Evolutionary conservation across 2,113 vertebrate genomes (phyloP), one percentile per base, ranked within the genome.

Genomic region (Myotis brandtii): DNA sequence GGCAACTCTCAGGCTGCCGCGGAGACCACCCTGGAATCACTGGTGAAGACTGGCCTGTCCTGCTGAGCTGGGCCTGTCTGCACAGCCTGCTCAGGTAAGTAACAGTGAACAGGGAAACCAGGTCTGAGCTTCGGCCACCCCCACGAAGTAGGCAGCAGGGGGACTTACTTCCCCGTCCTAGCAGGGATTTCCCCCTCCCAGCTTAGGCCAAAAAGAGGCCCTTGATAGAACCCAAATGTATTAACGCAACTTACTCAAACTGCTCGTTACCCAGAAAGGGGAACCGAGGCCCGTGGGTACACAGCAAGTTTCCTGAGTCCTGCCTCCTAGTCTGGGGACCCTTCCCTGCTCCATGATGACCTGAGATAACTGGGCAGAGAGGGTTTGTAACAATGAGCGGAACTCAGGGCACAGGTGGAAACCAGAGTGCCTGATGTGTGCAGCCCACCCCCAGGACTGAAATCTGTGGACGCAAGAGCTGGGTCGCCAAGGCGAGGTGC

Each of bases 21-120:
- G 84, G 98, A 97, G 86, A 97, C 77, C 94, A 96, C 97, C 95
- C 95, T 89, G 97, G 98, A 95, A 87, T 97, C 81, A 50, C 97
- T 80, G 64, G 95, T 54, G 37, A 85, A 67, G 96, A 96, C 77
- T 87, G 96, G 85, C 96, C 89, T 97, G 97, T 98, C 97, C 92
- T 87, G 97, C 95, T 98, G 97, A 98, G 97, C 89, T 59, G 85
- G 54, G 75, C 52, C 92, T 94, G 20, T 86, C 96, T 77, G 27
- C 80, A 43, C 83, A 79, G 89, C 93, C 93, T 96, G 86, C 89
- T 77, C 96, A 96, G 97, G 97, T 98, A 96, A 94, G 97, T 97
- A 95, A 97, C 52, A 12, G 43, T 66, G 67, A 37, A 18, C 23
- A 6, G 62, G 85, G 64, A 90, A 84, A 77, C 64, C 32, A 25